These are phyloP conservation scores for Tauraco erythrolophus DNA, from an alignment of 2,113 vertebrate species.

Conservation along the genomic window DNA sequence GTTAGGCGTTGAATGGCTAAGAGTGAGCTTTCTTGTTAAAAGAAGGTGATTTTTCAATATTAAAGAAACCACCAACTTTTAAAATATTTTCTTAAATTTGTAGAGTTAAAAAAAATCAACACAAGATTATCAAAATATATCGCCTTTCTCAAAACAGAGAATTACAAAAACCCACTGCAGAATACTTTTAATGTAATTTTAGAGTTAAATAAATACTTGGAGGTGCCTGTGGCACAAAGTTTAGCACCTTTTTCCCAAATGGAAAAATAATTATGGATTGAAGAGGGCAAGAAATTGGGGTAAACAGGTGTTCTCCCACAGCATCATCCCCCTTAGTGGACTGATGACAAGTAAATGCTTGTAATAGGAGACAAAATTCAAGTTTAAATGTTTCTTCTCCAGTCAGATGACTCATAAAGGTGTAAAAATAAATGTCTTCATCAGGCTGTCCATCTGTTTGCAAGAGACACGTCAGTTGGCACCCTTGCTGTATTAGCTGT, in stretches of 20 bases:
- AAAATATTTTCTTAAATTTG: neutral
- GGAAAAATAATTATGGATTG: neutral
- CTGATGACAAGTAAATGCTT: neutral
- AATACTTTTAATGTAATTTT: neutral
- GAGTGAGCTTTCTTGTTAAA: slow-evolving; percentile 5
- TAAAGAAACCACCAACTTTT: neutral
- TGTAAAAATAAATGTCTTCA: neutral
- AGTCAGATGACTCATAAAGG: neutral
- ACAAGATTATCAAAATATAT: neutral
- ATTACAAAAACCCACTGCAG: neutral
- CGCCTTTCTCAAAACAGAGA: neutral
- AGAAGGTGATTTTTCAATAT: neutral
- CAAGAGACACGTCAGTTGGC: neutral
- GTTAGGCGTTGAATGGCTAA: neutral
- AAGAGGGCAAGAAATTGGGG: neutral
- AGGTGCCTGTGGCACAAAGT: neutral
- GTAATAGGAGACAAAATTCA: neutral
- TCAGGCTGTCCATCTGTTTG: neutral
- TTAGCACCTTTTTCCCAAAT: neutral
- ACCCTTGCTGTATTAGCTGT: neutral
- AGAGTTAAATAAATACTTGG: neutral
- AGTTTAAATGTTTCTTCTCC: neutral
- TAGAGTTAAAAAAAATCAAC: neutral
- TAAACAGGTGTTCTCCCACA: slow-evolving; percentile 22
- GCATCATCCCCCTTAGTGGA: neutral